phyloP scores from a whole-genome alignment of 1,140 invertebrate genomes.

The Psilanteris sp. region DNA sequence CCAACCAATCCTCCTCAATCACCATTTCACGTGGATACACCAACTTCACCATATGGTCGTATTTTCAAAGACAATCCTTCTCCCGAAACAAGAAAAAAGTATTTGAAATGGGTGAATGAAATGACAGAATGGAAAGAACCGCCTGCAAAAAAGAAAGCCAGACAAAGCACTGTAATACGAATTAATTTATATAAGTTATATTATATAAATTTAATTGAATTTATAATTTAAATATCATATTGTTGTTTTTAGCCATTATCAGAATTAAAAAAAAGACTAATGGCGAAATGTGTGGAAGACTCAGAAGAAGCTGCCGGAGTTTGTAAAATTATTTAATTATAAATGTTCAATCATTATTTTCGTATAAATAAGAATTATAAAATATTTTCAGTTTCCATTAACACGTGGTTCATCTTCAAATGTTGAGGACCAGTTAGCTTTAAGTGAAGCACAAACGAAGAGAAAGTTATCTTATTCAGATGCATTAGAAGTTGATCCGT shows the following conservation, averaged over 20 bases:
- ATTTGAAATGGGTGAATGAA: conserved; percentile 78
- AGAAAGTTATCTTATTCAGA: conserved; percentile 70
- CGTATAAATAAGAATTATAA: not conserved
- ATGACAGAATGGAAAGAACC: conserved; percentile 77
- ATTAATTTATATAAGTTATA: no score
- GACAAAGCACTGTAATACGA: conserved; percentile 76
- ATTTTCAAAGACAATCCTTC: conserved; percentile 79
- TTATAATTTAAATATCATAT: no score
- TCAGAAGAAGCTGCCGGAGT: conserved; percentile 32
- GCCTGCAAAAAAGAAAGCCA: conserved; percentile 66
- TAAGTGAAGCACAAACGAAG: conserved; percentile 52
- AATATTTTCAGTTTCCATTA: conserved; percentile 10
- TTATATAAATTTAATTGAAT: no score
- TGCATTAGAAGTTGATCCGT: conserved; percentile 69
- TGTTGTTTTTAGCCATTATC: conserved; percentile 79
- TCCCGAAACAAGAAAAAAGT: conserved; percentile 78
- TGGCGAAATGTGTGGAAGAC: conserved; percentile 64
- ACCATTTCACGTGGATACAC: conserved; percentile 79
- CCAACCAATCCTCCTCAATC: conserved; percentile 60
- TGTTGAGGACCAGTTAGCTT: conserved; percentile 2
- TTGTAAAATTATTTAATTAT: no score
- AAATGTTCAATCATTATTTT: no score
- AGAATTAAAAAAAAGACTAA: conserved; percentile 78
- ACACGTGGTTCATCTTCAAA: not conserved
- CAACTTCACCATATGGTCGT: conserved; percentile 81